Evolutionary conservation across 92 coral and sea anemone genomes (phyloP).

Genomic region (Virgularia gustaviana): DNA sequence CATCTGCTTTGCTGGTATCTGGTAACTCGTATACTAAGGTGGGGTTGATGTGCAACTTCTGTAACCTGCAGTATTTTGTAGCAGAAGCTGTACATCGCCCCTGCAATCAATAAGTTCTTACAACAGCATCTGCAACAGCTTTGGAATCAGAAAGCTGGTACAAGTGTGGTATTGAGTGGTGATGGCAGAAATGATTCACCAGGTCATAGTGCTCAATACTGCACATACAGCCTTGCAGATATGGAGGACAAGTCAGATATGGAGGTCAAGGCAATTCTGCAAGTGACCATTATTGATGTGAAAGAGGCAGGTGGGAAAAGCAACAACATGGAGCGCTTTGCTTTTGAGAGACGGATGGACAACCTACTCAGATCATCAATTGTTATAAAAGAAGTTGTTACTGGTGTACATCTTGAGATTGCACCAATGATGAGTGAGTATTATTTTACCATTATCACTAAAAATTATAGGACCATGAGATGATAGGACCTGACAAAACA

Average conservation of each 20-base stretch:
- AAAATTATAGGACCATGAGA: no score
- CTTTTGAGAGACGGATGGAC: constrained; percentile 32
- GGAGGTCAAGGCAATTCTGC: constrained; percentile 27
- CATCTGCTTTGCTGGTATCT: constrained; percentile 27
- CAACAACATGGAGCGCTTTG: constrained; percentile 27
- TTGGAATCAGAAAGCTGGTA: constrained; percentile 13
- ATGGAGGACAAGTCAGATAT: constrained; percentile 21
- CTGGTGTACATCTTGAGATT: constrained; percentile 27
- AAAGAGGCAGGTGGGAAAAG: no score
- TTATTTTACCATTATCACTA: neutral
- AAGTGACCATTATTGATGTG: constrained; percentile 1
- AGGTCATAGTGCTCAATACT: no score
- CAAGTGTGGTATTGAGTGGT: constrained; percentile 25
- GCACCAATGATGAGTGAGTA: constrained; percentile 25
- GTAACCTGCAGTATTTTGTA: constrained; percentile 25
- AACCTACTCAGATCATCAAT: neutral
- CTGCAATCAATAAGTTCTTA: no score
- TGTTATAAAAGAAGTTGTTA: constrained; percentile 26
- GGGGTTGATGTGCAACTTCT: constrained; percentile 16
- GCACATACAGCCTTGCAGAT: no score
- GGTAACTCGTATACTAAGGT: no score
- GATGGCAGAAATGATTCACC: constrained; percentile 39
- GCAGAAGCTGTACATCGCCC: constrained; percentile 25
- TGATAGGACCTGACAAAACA: no score
- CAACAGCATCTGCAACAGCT: neutral